Evolutionary conservation across 1,140 invertebrate genomes (phyloP), one percentile per base, ranked within the genome.

Genomic region (Nephila pilipes): DNA sequence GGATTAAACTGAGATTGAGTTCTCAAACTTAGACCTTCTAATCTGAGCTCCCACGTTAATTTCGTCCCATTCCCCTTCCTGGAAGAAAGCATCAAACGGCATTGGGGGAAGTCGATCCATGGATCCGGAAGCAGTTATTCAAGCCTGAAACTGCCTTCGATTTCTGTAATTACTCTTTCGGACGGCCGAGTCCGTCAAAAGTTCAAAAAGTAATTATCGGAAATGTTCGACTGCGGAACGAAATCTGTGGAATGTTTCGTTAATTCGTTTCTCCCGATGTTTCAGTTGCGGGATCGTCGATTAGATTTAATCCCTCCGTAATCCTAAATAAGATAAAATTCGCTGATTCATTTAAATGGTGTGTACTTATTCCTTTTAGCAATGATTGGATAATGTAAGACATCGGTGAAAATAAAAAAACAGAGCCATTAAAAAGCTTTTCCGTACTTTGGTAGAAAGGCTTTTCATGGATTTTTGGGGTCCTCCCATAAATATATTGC

Each of bases 81-180:
- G 5, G 60, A n/a, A 65, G 25, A 65, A 25, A 14, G 10, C 63
- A 14, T 29, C 10, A 20, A 65, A 65, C 10, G 63, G 5, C 63
- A 2, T 25, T n/a, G 63, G 63, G 25, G 25, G 10, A 63, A n/a
- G 25, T 69, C 65, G 25, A 32, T 36, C 69, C 29, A 29, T 20
- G 32, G 3, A 75, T 75, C 69, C 29, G 69, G 29, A 20, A 32
- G 69, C 14, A 32, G 32, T 16, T 75, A 75, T 16, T 29, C 12
- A 75, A 75, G 69, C 69, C 29, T 36, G 69, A 75, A 75, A 75
- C 69, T 32, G 69, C 69, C 69, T 32, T 75, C 69, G 69, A 36
- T 75, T 75, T 75, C 69, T 75, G 69, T 75, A 75, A 75, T 75
- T 75, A 75, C 69, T 75, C 69, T 75, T 75, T 75, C 69, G 69